Conservation (phyloP, 2,113 vertebrate species). For the Larimichthys crocea region DNA sequence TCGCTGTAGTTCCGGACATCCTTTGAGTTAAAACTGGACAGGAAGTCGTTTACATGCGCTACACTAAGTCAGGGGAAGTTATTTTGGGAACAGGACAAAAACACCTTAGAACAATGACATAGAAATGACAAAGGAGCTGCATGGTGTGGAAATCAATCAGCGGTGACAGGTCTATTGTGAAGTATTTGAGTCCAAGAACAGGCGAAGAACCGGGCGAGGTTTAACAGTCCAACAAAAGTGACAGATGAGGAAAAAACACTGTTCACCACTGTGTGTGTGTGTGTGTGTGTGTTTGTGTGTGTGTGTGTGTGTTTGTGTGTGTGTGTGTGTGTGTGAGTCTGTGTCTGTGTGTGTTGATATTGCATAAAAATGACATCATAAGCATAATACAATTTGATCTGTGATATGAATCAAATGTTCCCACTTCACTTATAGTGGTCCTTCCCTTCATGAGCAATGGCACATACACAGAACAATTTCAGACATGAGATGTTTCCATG, state of each 20-base stretch:
- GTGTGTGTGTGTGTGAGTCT: not conserved
- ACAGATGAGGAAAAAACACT: slow-evolving; percentile 66
- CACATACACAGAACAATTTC: not conserved
- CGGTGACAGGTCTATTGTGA: slow-evolving; percentile 67
- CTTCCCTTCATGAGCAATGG: not conserved
- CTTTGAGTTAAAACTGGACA: slow-evolving; percentile 27
- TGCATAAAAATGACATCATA: slow-evolving; percentile 26
- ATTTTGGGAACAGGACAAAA: slow-evolving; percentile 61
- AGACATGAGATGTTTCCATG: not conserved
- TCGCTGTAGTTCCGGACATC: not conserved
- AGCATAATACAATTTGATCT: slow-evolving; percentile 29
- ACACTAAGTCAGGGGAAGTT: slow-evolving; percentile 28
- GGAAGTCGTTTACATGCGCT: slow-evolving; percentile 45
- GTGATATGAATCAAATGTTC: slow-evolving; percentile 40
- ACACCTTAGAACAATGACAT: slow-evolving; percentile 33
- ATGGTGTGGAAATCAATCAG: slow-evolving; percentile 57
- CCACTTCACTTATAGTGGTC: not conserved
- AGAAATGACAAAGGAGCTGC: slow-evolving; percentile 16
- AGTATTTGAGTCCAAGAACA: slow-evolving; percentile 52
- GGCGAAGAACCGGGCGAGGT: slow-evolving; percentile 28
- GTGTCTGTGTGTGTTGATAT: not conserved
- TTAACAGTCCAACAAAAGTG: slow-evolving; percentile 9
- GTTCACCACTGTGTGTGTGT: not conserved
- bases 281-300: not conserved
- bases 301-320: not conserved